Evolutionary conservation across 2,113 vertebrate species (phyloP).

Genomic region (Hydropotes inermis): DNA sequence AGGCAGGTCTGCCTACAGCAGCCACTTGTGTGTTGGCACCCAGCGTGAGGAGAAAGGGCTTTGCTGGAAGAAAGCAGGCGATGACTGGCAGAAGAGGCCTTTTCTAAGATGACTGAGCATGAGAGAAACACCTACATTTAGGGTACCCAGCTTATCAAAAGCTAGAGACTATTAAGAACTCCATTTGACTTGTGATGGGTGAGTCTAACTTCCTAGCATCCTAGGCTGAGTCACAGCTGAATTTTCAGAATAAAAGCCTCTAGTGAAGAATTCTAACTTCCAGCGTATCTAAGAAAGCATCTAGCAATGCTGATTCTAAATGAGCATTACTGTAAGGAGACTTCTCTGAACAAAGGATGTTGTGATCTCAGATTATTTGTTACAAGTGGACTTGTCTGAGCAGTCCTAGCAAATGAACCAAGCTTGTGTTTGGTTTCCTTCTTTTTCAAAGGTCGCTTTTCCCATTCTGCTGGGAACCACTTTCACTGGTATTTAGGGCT

Average conservation of each 20-base stretch:
- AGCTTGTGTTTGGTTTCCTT: background rate
- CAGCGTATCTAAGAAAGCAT: slow-evolving; percentile 1
- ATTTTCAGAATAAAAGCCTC: slow-evolving; percentile 13
- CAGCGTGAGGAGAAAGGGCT: background rate
- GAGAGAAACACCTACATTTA: background rate
- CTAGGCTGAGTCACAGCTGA: background rate
- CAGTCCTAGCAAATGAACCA: background rate
- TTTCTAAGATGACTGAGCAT: background rate
- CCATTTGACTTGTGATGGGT: background rate
- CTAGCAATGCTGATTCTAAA: background rate
- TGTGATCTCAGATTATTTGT: background rate
- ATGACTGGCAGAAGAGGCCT: background rate
- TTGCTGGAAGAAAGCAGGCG: slow-evolving; percentile 2
- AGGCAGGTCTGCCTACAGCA: background rate
- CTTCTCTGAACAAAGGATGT: background rate
- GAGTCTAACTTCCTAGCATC: background rate
- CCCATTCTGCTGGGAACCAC: background rate
- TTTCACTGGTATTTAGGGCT: background rate
- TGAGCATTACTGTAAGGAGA: background rate
- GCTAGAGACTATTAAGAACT: background rate
- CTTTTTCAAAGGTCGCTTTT: background rate
- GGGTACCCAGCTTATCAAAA: background rate
- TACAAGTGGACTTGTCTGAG: slow-evolving; percentile 16
- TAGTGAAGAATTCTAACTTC: background rate
- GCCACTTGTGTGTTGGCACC: background rate